phyloP scores from a whole-genome alignment of 2,888 invertebrate species.

The Hedya salicella region DNA sequence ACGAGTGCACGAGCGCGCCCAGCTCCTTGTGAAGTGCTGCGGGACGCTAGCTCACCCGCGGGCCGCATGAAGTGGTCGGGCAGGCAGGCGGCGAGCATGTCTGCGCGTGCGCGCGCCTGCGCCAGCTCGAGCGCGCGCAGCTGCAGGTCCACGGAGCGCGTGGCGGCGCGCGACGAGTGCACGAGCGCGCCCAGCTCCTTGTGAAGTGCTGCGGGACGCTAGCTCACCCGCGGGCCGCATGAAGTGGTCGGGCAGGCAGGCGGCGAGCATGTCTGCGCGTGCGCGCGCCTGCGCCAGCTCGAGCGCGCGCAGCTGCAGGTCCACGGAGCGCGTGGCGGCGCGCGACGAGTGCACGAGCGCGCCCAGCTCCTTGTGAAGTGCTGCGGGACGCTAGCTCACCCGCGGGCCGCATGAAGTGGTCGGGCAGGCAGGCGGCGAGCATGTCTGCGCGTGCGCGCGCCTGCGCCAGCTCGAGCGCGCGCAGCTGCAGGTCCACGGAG shows the following conservation, averaged over 20 bases:
- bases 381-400: too few species aligned
- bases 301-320: constrained; percentile 95
- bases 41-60: too few species aligned
- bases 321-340: constrained; percentile 74
- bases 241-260: constrained; percentile 92
- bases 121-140: neutral
- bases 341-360: too few species aligned
- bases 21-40: too few species aligned
- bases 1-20: too few species aligned
- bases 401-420: neutral
- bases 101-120: too few species aligned
- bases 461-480: neutral
- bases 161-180: too few species aligned
- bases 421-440: neutral
- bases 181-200: too few species aligned
- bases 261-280: constrained; percentile 94
- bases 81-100: too few species aligned
- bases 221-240: constrained; percentile 1
- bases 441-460: neutral
- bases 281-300: constrained; percentile 95
- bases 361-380: neutral
- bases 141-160: constrained; percentile 37
- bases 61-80: too few species aligned
- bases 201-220: too few species aligned
- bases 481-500: constrained; percentile 40